Base-by-base conservation (phyloP, 2,113 vertebrate genomes). In the Etia nguti region DNA sequence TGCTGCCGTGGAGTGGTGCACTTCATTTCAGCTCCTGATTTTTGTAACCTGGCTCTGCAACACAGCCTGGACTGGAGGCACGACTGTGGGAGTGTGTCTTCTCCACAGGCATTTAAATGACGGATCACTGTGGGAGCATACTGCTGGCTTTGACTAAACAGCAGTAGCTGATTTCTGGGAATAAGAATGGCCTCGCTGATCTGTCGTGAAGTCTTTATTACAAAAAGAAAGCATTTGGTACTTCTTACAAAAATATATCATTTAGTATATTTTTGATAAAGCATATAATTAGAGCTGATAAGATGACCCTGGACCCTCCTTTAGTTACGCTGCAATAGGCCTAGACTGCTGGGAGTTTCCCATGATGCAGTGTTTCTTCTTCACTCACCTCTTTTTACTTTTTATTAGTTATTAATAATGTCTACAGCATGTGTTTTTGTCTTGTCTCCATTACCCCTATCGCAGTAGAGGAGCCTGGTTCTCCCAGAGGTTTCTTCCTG, bases 31-130 rank as follows among this genome's bases (percentile, higher is more conserved):
- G 36, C 62, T 41, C 36, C 62, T 68, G 62, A 70, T 24, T 70
- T 22, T 24, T 70, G n/a, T 68, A 68, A 68, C 36, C 62, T 68
- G 36, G 36, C 36, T 41, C 36, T 41, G 62, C n/a, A 41, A 36
- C 62, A 68, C n/a, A 24, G n/a, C n/a, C n/a, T 65, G n/a, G 36
- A 22, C 36, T 24, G 62, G 36, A 68, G 62, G 20, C 20, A 41
- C 6, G 4, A 36, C 36, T 68, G 36, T 41, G 36, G 36, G 65
- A 70, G 36, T 43, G 12, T 70, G n/a, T 70, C 36, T 15, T 70
- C 36, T 41, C 65, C n/a, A 70, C 36, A 70, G 36, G 65, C n/a
- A 16, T 70, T 70, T 70, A 43, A 68, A 68, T 41, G 62, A 70
- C 7, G 2, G 36, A 24, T 70, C 65, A 70, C 65, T 70, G 65